Evolutionary conservation across 1,140 invertebrate species (phyloP).

Genomic region (Euglossa dilemma): DNA sequence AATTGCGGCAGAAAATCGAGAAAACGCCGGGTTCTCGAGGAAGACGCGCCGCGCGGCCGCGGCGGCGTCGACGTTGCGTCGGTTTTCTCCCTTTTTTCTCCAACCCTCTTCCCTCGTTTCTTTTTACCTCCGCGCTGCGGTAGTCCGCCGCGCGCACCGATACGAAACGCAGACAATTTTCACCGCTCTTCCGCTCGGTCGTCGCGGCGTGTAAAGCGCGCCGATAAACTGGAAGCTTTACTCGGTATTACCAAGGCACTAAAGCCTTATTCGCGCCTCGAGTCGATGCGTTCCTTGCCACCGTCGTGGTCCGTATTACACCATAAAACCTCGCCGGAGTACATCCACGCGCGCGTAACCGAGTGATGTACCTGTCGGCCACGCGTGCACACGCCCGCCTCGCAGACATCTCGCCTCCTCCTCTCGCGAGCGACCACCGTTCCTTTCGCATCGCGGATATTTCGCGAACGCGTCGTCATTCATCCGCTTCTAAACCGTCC

Average conservation of each 20-base stretch:
- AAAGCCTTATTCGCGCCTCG: constrained; percentile 60
- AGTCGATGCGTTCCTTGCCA: constrained; percentile 14
- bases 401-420: neutral
- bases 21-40: constrained; percentile 10
- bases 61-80: constrained; percentile 9
- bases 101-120: neutral
- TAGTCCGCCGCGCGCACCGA: neutral
- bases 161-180: constrained; percentile 28
- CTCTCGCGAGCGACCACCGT: too few relatives aligned
- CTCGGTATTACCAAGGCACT: constrained; percentile 60
- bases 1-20: constrained; percentile 49
- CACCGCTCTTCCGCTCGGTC: constrained; percentile 13
- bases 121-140: neutral
- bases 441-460: too few relatives aligned
- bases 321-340: constrained; percentile 57
- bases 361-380: neutral
- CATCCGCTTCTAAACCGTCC: too few relatives aligned
- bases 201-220: constrained; percentile 55
- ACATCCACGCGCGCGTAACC: constrained; percentile 36
- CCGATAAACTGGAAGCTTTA: constrained; percentile 67
- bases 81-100: neutral
- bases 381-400: neutral
- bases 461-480: too few relatives aligned
- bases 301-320: constrained; percentile 55
- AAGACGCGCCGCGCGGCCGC: neutral